Conservation (phyloP, 1,140 invertebrate species). For the Campoletis sonorensis region DNA sequence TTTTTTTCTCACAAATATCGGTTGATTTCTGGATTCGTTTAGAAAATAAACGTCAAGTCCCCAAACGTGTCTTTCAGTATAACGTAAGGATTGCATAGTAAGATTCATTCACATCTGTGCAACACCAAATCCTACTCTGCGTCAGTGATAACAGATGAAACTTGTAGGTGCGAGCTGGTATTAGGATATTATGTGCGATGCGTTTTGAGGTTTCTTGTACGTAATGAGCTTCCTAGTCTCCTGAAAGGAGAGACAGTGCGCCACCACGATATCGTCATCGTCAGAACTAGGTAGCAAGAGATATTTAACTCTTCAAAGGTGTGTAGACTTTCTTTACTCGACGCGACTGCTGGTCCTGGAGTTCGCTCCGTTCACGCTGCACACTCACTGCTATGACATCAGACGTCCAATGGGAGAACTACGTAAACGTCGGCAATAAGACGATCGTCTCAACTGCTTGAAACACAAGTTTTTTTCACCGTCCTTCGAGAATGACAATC, state of each 20-base stretch:
- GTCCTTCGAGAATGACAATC: slow-evolving; percentile 65
- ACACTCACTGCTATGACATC: background rate
- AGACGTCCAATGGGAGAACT: background rate
- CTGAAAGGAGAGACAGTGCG: slow-evolving; percentile 55
- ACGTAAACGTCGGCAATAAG: slow-evolving; percentile 19
- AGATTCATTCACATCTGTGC: background rate
- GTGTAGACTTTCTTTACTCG: background rate
- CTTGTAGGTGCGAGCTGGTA: slow-evolving; percentile 49
- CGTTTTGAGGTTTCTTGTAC: background rate
- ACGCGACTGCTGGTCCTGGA: background rate
- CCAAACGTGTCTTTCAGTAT: background rate
- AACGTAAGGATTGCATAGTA: background rate
- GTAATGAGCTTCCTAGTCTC: slow-evolving; percentile 55
- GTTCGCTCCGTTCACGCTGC: slow-evolving; percentile 1
- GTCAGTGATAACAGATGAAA: slow-evolving; percentile 42
- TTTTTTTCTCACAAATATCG: no score
- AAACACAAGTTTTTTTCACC: slow-evolving; percentile 62
- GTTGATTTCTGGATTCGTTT: no score
- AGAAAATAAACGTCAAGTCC: no score
- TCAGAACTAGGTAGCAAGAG: background rate
- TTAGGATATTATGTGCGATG: slow-evolving; percentile 54
- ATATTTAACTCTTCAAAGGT: background rate
- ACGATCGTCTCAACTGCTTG: background rate
- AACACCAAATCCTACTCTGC: background rate
- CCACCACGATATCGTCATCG: slow-evolving; percentile 50